Base-by-base conservation (phyloP, 2,888 invertebrate genomes). In the Baccha elongata region DNA sequence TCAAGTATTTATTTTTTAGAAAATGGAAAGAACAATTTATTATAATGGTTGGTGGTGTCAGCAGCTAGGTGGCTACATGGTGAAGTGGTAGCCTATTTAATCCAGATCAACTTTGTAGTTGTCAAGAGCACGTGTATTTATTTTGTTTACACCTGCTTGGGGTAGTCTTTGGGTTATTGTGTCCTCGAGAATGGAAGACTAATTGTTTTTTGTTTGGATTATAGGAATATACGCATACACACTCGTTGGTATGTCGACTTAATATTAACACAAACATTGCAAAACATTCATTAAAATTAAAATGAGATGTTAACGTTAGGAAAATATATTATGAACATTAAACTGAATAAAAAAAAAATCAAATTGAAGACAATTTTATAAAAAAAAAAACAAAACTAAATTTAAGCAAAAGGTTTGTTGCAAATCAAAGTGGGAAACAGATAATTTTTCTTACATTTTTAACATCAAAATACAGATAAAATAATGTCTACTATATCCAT, bases 1-100 rank as follows among this genome's bases (percentile, higher is more conserved):
- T 68, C 52, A 23, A 53, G n/a, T 58, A 32, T 29, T 60, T 19
- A 42, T 68, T 37, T 53, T 32, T 19, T 32, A 19, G 13, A n/a
- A 35, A 73, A 64, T 55, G 62, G 32, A 40, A 17, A 23, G 32
- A 40, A 8, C 74, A 68, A 80, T 68, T 80, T 80, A 80, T 80
- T 15, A 11, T n/a, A 8, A 7, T 6, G 6, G 5, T 8, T 53
- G n/a, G 3, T n/a, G 13, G 53, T 13, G n/a, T n/a, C 19, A 8
- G 35, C 35, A 35, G 19, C 53, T 35, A 3, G 6, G 19, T n/a
- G 15, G 21, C 17, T 62, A 55, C 55, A 69, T 44, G 48, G 55
- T 44, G 74, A 71, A 48, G 44, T n/a, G n/a, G 60, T 71, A 58
- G 40, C 15, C 58, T 21, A 58, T 44, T 74, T 50, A 69, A 80